Evolutionary conservation across 2,888 invertebrate genomes (phyloP), one percentile per base, ranked within the genome.

Genomic region (Melikaiella ostensackeni): DNA sequence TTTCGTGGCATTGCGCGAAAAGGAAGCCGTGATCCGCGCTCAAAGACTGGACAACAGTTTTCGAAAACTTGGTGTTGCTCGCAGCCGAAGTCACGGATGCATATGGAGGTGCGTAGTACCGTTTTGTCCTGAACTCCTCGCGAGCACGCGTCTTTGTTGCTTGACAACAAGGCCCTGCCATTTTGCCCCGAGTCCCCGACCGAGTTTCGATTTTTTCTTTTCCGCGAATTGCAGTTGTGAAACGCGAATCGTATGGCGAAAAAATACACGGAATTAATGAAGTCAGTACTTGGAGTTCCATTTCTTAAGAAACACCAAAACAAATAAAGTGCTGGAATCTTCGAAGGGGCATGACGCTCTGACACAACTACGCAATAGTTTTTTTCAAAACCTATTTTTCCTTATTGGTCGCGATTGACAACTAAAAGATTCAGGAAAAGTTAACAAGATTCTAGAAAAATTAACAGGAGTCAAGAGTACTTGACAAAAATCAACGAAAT

Each of bases 61-160:
- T 82, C 79, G 77, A 82, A 83, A 80, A 81, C 81, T 83, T 86
- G 85, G 84, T 85, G 87, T 85, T 86, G 84, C 84, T 87, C 84
- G 86, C 85, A 87, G 87, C 83, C 87, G 85, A 88, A 86, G 86
- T 86, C 85, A 89, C 89, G 89, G 87, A 89, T 89, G 89, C 89
- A 88, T 91, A 90, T 91, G 90, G 90, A 91, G 91, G 91, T 91
- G 85, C 85, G 90, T 90, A 85, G 80, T 82, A 81, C 19, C 62
- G 75, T 79, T 77, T 79, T 74, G 77, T 77, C 75, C 79, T 76
- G 81, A 75, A 79, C 80, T 79, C 77, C 77, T 77, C 73, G 63
- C 11, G 1, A 11, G 42, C 74, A 77, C 78, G 79, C 81, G 76
- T 84, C 86, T 84, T 86, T 86, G 83, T 87, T 84, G 75, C 75